These are phyloP conservation scores for Caenorhabditis sp. DNA, from an alignment of 2,888 invertebrate species.

Conservation along the genomic window DNA sequence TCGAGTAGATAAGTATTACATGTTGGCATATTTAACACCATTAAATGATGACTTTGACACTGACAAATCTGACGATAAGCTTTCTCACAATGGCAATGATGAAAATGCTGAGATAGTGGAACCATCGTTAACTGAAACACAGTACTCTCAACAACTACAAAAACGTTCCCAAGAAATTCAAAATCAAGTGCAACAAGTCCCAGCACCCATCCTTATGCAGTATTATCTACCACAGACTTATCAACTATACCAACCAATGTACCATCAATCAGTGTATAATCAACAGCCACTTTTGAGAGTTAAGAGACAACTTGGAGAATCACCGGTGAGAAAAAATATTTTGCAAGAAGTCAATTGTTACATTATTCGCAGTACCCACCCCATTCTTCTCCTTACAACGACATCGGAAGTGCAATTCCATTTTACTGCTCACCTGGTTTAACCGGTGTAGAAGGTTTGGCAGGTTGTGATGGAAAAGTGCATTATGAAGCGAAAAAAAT, in stretches of 20 bases:
- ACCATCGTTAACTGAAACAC: neutral
- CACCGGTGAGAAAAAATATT: constrained; percentile 23
- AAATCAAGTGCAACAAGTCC: neutral
- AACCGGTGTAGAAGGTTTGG: constrained; percentile 18
- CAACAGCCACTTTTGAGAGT: constrained; percentile 9
- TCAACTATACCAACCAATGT: constrained; percentile 7
- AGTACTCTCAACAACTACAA: neutral
- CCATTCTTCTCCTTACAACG: constrained; percentile 21
- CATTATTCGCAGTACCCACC: constrained; percentile 39
- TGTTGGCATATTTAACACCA: constrained; percentile 49
- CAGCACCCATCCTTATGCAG: neutral
- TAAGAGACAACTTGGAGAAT: constrained; percentile 33
- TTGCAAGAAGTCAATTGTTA: too few species aligned
- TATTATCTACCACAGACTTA: neutral
- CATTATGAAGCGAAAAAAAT: constrained; percentile 39
- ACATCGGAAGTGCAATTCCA: constrained; percentile 44
- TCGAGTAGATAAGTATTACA: constrained; percentile 36
- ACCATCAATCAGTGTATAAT: constrained; percentile 10
- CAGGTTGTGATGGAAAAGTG: constrained; percentile 46
- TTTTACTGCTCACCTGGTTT: constrained; percentile 38
- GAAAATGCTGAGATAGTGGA: neutral
- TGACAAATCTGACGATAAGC: constrained; percentile 20
- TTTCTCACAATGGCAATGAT: neutral
- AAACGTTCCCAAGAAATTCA: neutral
- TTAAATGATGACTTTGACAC: constrained; percentile 12